Evolutionary conservation across 35 echinoderm and acorn worm genomes (phyloP).

Genomic region (Anneissia japonica): DNA sequence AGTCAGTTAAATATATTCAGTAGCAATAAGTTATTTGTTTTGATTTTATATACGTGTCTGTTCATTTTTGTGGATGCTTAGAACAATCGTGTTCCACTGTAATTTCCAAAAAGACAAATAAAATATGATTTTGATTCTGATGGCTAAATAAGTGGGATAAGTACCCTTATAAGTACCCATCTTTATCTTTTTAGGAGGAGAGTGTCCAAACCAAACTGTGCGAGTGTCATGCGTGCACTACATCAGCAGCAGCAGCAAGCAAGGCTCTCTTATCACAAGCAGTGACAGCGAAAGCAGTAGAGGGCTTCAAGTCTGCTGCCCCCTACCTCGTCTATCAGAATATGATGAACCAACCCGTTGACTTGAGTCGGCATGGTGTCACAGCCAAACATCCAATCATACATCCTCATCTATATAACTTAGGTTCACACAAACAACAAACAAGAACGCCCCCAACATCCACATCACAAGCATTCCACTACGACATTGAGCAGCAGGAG

Average conservation of each 20-base stretch:
- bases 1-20: no score
- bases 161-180: no score
- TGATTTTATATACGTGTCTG: no score
- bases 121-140: no score
- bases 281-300: not conserved
- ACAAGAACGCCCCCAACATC: constrained; percentile 14
- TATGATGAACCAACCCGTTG: constrained; percentile 80
- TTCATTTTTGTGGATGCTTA: no score
- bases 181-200: not conserved
- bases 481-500: constrained; percentile 35
- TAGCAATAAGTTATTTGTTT: no score
- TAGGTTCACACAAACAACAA: constrained; percentile 76
- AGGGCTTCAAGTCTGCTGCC: constrained; percentile 25
- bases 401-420: constrained; percentile 94
- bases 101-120: no score
- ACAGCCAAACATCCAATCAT: constrained; percentile 93
- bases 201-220: constrained; percentile 49
- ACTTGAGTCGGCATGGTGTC: constrained; percentile 83
- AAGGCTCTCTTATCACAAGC: not conserved
- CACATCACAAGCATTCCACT: constrained; percentile 59
- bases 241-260: constrained; percentile 19
- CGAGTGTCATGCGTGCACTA: constrained; percentile 75
- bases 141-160: no score
- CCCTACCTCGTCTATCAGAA: constrained; percentile 94
- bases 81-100: no score